A percentile compares a stretch with the other conserved stretches of the same genome.
Conservation (phyloP, 2,888 invertebrate genomes). For the Nephrotoma flavescens region DNA sequence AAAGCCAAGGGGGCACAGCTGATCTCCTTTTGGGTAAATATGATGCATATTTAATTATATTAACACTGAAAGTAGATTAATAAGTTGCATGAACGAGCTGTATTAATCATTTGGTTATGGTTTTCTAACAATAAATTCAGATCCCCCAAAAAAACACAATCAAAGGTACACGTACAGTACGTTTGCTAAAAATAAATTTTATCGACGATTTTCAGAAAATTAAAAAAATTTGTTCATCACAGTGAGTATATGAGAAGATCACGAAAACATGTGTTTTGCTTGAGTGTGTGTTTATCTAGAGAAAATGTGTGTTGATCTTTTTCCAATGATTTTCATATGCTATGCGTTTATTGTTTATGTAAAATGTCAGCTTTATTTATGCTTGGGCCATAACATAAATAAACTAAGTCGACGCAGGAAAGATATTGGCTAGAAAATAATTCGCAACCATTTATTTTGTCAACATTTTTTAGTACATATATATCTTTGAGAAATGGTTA, state of each 20-base stretch:
- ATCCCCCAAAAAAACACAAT: background rate
- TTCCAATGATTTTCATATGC: background rate
- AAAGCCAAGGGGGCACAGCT: conserved; percentile 81
- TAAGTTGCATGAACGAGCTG: background rate
- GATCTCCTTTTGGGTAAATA: conserved; percentile 56
- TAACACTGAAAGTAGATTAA: background rate
- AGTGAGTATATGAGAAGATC: background rate
- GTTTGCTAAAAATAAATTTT: background rate
- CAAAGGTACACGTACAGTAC: background rate
- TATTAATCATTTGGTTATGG: background rate
- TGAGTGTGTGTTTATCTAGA: background rate
- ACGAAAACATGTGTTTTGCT: background rate
- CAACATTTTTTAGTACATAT: background rate
- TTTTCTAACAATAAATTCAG: background rate
- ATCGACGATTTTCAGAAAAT: background rate
- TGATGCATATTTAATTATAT: conserved; percentile 26
- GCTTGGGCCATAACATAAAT: background rate
- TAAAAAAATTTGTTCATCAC: background rate
- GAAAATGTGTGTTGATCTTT: background rate
- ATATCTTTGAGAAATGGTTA: background rate
- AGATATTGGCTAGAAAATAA: background rate
- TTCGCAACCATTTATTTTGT: background rate
- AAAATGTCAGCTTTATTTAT: background rate
- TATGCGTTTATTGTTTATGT: background rate
- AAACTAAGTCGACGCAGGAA: background rate